These are phyloP conservation scores for Sesia bembeciformis DNA, from an alignment of 2,888 invertebrate species.

Conservation along the genomic window DNA sequence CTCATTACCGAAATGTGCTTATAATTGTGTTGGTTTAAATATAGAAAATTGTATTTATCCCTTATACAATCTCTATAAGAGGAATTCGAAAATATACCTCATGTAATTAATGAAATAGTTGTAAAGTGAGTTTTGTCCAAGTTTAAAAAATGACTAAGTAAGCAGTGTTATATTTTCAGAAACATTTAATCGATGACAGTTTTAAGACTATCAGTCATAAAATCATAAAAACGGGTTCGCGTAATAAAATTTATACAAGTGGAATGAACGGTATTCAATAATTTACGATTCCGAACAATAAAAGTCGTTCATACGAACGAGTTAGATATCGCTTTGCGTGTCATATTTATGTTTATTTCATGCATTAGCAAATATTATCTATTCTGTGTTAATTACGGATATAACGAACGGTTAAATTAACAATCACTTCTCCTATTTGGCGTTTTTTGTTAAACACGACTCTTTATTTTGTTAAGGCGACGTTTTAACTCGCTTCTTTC, in stretches of 20 bases:
- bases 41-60: too few species aligned
- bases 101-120: too few species aligned
- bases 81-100: too few species aligned
- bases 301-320: slow-evolving; percentile 9
- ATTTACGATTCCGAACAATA: slow-evolving; percentile 21
- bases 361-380: slow-evolving; percentile 49
- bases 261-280: slow-evolving; percentile 17
- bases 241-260: slow-evolving; percentile 9
- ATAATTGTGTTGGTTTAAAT: too few species aligned
- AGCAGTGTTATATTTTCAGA: too few species aligned
- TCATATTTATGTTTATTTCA: slow-evolving; percentile 48
- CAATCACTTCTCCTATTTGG: slow-evolving; percentile 17
- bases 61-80: too few species aligned
- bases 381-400: slow-evolving; percentile 43
- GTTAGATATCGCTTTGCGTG: slow-evolving; percentile 27
- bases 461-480: neutral
- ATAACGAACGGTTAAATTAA: slow-evolving; percentile 23
- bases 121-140: too few species aligned
- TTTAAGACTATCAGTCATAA: neutral
- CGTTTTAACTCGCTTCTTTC: too few species aligned
- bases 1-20: too few species aligned
- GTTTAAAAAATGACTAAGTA: too few species aligned
- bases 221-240: neutral
- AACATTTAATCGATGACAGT: too few species aligned
- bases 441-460: neutral